A percentile compares a stretch with the other conserved stretches of the same genome.
phyloP scores from a whole-genome alignment of 2,797 vertebrate species.

The Galagoides demidoff region DNA sequence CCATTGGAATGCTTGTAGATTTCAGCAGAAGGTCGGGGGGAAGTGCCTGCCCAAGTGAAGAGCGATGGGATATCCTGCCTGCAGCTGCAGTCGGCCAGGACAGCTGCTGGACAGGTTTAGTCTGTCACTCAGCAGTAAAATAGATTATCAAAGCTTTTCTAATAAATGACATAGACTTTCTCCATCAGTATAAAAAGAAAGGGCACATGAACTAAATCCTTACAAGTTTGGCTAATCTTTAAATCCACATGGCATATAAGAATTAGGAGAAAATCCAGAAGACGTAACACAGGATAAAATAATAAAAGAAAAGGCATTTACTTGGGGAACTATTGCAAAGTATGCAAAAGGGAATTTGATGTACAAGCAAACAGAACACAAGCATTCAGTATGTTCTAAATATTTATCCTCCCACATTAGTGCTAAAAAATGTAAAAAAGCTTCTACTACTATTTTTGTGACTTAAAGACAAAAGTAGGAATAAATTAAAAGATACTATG shows the following conservation, averaged over 20 bases:
- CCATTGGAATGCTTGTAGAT: not conserved
- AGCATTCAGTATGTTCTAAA: not conserved
- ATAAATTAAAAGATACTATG: not conserved
- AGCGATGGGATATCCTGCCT: not conserved
- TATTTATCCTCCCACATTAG: not conserved
- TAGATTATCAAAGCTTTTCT: constrained; percentile 42
- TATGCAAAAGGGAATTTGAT: constrained; percentile 1
- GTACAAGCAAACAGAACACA: constrained; percentile 21
- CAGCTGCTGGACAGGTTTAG: not conserved
- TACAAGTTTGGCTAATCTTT: not conserved
- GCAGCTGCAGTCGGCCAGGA: not conserved
- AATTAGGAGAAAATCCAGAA: constrained; percentile 39
- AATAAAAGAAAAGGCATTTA: constrained; percentile 5
- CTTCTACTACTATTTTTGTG: not conserved
- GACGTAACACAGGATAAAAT: not conserved
- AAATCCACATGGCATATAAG: not conserved
- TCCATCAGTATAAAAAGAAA: constrained; percentile 8
- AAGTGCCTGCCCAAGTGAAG: not conserved
- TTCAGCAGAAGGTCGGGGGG: not conserved
- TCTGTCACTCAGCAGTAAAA: not conserved
- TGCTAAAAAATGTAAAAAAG: not conserved
- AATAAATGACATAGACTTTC: constrained; percentile 1
- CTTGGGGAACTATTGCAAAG: not conserved
- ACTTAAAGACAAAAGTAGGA: not conserved
- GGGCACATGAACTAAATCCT: not conserved